Evolutionary conservation across 2,888 invertebrate genomes (phyloP).

Genomic region (Melieria picta): DNA sequence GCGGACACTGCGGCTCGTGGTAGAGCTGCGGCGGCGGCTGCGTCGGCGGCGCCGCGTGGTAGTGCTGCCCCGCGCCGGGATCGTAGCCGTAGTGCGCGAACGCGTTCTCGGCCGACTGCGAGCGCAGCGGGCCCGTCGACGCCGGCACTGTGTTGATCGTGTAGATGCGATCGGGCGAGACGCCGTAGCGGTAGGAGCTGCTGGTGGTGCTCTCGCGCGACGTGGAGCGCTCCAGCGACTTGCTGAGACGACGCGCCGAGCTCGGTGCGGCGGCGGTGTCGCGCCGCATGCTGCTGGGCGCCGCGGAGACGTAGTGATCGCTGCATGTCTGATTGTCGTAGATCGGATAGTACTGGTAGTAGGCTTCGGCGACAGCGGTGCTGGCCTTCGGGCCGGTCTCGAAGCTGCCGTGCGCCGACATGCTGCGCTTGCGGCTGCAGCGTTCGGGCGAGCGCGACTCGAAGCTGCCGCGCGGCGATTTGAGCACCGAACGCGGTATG

Average conservation of each 20-base stretch:
- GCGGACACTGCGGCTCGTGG: slow-evolving; percentile 48
- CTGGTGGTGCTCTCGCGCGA: slow-evolving; percentile 64
- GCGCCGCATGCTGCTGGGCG: slow-evolving; percentile 40
- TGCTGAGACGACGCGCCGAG: slow-evolving; percentile 56
- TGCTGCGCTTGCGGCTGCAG: slow-evolving; percentile 59
- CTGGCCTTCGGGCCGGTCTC: slow-evolving; percentile 50
- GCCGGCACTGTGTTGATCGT: slow-evolving; percentile 54
- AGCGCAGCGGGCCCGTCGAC: slow-evolving; percentile 57
- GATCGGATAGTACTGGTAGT: slow-evolving; percentile 64
- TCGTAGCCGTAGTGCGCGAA: slow-evolving; percentile 67
- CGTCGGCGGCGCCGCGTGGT: slow-evolving; percentile 41
- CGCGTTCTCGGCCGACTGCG: slow-evolving; percentile 65
- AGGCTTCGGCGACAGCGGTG: slow-evolving; percentile 59
- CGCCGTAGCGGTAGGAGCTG: slow-evolving; percentile 56
- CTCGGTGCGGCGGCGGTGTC: slow-evolving; percentile 37
- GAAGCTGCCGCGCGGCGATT: slow-evolving; percentile 57
- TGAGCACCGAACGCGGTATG: slow-evolving; percentile 51
- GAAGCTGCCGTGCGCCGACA: slow-evolving; percentile 65
- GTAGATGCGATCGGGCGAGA: slow-evolving; percentile 63
- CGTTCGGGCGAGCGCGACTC: slow-evolving; percentile 57
- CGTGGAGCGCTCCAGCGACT: slow-evolving; percentile 64
- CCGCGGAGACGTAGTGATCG: slow-evolving; percentile 62
- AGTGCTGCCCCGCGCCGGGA: slow-evolving; percentile 53
- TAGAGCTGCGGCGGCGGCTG: slow-evolving; percentile 59
- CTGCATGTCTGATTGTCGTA: slow-evolving; percentile 64